phyloP scores from a whole-genome alignment of 2,113 vertebrate species.

The Anoplopoma fimbria region DNA sequence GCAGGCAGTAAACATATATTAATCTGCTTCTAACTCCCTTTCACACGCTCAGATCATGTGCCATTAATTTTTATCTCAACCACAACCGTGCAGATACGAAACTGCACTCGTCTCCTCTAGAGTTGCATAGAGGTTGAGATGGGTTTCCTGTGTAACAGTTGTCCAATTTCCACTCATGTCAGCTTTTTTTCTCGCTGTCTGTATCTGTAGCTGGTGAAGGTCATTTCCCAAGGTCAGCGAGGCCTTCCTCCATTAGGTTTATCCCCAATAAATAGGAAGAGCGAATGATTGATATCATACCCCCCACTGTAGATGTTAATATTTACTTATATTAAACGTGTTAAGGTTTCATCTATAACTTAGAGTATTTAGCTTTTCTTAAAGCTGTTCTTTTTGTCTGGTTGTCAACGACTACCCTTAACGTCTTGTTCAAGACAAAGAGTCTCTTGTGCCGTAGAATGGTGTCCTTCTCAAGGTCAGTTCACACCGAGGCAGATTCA shows the following conservation, averaged over 20 bases:
- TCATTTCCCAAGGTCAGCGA: conserved; percentile 69
- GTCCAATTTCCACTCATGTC: conserved; percentile 46
- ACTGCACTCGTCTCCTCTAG: background rate
- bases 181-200: conserved; percentile 33
- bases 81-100: background rate
- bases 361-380: background rate
- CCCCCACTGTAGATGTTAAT: background rate
- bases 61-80: background rate
- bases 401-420: background rate
- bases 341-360: background rate
- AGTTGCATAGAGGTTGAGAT: background rate
- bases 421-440: background rate
- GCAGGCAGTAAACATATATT: background rate
- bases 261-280: background rate
- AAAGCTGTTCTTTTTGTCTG: background rate
- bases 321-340: background rate
- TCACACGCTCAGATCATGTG: background rate
- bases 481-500: background rate
- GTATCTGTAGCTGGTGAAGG: conserved; percentile 16
- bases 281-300: background rate
- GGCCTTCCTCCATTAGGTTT: background rate
- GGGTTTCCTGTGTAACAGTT: conserved; percentile 12
- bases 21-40: background rate
- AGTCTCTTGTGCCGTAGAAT: background rate
- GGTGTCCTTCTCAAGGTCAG: conserved; percentile 73